phyloP scores from a whole-genome alignment of 2,797 vertebrate species.

The Balearica regulorum region DNA sequence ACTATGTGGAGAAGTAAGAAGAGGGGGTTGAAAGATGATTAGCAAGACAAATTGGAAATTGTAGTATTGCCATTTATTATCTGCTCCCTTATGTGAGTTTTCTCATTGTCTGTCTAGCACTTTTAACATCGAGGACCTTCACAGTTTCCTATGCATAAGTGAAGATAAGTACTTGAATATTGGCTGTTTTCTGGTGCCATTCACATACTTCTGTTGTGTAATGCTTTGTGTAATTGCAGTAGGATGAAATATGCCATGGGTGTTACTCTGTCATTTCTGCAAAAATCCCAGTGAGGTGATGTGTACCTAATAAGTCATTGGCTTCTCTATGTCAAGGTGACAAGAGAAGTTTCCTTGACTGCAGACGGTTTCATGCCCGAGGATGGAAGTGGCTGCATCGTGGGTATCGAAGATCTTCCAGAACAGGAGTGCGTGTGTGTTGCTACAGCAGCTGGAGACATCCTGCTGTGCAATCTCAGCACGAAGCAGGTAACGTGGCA shows the following conservation, averaged over 20 bases:
- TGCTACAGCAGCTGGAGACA: conserved; percentile 87
- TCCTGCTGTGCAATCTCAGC: conserved; percentile 85
- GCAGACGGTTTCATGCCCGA: conserved; percentile 81
- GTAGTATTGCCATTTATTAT: not conserved
- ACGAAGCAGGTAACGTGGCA: conserved; percentile 77
- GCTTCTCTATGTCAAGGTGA: conserved; percentile 73
- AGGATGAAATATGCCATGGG: not conserved
- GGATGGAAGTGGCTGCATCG: conserved; percentile 82
- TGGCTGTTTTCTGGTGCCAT: not conserved
- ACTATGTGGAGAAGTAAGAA: not conserved
- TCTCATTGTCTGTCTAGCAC: not conserved
- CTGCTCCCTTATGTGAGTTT: not conserved
- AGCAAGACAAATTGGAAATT: not conserved
- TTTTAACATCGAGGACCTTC: not conserved
- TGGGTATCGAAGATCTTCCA: conserved; percentile 88
- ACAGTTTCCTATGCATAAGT: fast-evolving
- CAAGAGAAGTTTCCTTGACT: conserved; percentile 81
- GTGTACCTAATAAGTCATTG: not conserved
- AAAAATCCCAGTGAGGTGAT: not conserved
- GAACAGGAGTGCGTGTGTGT: conserved; percentile 89
- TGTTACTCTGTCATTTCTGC: not conserved
- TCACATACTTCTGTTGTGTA: not conserved
- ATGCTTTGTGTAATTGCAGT: not conserved
- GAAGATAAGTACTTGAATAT: not conserved
- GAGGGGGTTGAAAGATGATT: not conserved